Base-by-base conservation (phyloP, 2,113 vertebrate species). In the Cavia aperea region DNA sequence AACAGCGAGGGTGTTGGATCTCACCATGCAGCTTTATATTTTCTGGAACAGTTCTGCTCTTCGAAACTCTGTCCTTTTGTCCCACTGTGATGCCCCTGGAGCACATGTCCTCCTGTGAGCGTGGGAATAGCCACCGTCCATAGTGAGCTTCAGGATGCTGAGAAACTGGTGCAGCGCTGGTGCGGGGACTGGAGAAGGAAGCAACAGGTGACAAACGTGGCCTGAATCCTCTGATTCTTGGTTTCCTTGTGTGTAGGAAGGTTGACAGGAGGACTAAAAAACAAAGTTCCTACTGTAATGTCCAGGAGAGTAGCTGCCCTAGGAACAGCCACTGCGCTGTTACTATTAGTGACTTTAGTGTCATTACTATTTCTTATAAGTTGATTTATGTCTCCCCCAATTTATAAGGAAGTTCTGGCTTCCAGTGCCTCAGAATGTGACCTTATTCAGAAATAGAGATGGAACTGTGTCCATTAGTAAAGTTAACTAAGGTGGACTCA, bases 91-190 rank as follows among this genome's bases (percentile, higher is more conserved):
- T 11, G 21, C 21, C 13, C n/a, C 56, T 46, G 77, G 68, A 60
- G 2, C 12, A 23, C 39, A 11, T 7, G 51, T 68, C 66, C 66
- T 60, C 46, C 68, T 58, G 43, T 19, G 72, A 65, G 39, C 36
- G 62, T 63, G 0, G 5, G n/a, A 36, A 23, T 10, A 18, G 54
- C 51, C 36, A 19, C 4, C 11, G 0, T 11, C 16, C 29, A 11
- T 4, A 0, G 4, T 7, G 19, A 79, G 31, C 8, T 0, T 3
- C 7, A 0, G 24, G 1, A n/a, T 1, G 7, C 43, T 5, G n/a
- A 84, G 56, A 75, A 84, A 14, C 23, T 2, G 43, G 11, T 65
- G 51, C 39, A 7, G 5, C 13, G 39, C 23, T 2, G 43, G 11
- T 65, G 58, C 39, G 5, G 5, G 16, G 39, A 36, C 2, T 1